Base-by-base conservation (phyloP, 2,797 vertebrate genomes). In the Peromyscus attwateri region DNA sequence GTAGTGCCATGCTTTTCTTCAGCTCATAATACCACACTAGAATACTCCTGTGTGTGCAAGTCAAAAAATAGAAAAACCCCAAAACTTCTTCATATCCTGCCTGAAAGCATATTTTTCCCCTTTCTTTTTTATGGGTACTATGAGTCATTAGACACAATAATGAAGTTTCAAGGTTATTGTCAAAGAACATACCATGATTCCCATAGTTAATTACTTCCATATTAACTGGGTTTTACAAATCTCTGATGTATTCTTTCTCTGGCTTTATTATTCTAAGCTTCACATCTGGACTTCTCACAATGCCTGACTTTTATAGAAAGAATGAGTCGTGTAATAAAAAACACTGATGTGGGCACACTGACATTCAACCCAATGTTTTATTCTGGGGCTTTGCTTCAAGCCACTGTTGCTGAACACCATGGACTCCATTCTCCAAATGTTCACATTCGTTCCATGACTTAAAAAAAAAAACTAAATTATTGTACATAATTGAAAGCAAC, bases 141-240 rank as follows among this genome's bases (percentile, higher is more conserved):
- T 31, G 84, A 52, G 79, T 97, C 96, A 94, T 97, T 95, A 96
- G 90, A 64, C 43, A 97, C 71, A 85, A 97, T 97, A 81, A 94
- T 4, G 37, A 68, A 97, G 82, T 94, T 97, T 97, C 40, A 95
- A 92, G 96, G 81, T 66, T 88, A 95, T 43, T 97, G 46, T 76
- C 91, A 92, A 88, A 95, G 73, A 97, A 97, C 7, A 55, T 25
- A 75, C 79, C 75, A 75, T 87, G 76, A 96, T 81, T 88, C 64
- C 46, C 49, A 27, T 46, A 84, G 60, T 80, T 97, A 95, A 90
- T 77, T 96, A 82, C 31, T 89, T 92, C 43, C 57, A 43, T 55
- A 79, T 89, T 92, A 95, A 29, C 17, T 91, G 82, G 71, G 55
- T 87, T 94, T 94, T 82, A 80, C 57, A 96, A 93, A 83, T 16